A percentile compares a stretch with the other conserved stretches of the same genome.
Evolutionary conservation across 2,797 vertebrate genomes (phyloP).

Genomic region (Orestias chungarensis): DNA sequence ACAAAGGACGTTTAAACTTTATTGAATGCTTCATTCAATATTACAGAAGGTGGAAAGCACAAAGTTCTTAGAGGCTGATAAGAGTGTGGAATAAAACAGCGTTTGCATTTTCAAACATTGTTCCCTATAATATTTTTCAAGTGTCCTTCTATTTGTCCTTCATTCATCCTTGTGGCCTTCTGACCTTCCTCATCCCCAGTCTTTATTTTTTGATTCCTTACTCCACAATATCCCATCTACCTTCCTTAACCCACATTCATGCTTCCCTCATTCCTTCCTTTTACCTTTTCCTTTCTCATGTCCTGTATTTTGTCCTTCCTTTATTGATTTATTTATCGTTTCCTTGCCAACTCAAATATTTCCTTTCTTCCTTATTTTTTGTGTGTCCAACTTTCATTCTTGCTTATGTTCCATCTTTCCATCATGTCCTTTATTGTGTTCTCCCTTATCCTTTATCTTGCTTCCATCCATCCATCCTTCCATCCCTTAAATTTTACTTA

Average conservation of each 20-base stretch:
- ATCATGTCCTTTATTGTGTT: neutral
- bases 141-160: neutral
- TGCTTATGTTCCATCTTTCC: neutral
- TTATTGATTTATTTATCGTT: neutral
- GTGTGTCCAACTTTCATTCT: neutral
- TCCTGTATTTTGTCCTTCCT: neutral
- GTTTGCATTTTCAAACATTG: neutral
- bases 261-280: neutral
- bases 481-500: too few species aligned
- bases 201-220: neutral
- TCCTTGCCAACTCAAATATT: neutral
- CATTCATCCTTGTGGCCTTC: neutral
- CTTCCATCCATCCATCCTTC: too few species aligned
- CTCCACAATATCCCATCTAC: neutral
- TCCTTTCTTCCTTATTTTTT: neutral
- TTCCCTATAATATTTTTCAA: neutral
- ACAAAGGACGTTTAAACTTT: conserved; percentile 2
- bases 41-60: too few species aligned
- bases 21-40: too few species aligned
- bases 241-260: neutral
- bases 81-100: neutral
- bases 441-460: neutral
- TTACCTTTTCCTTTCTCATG: neutral
- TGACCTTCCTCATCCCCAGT: neutral
- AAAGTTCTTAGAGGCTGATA: neutral